Percentiles rank a stretch among this genome's conserved stretches.
Conservation (phyloP, 2,888 invertebrate genomes). For the Caenorhabditis drosophilae region DNA sequence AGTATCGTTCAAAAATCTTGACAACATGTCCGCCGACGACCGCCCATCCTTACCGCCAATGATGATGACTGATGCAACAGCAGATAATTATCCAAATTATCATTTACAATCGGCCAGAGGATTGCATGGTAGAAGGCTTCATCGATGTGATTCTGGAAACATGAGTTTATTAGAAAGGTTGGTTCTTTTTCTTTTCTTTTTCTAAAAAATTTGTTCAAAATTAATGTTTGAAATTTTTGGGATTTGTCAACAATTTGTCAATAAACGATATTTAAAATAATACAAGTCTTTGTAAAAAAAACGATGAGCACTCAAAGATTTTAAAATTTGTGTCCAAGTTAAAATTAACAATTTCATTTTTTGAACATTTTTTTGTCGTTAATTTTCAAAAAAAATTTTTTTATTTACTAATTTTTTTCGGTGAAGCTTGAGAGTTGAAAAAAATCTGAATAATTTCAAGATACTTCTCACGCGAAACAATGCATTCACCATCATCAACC, state of each 20-base stretch:
- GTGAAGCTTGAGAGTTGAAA: neutral
- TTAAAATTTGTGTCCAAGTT: too few species aligned
- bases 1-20: slow-evolving; percentile 46
- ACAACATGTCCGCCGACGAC: slow-evolving; percentile 19
- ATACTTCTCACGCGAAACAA: slow-evolving; percentile 33
- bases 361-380: neutral
- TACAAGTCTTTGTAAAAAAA: too few species aligned
- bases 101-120: slow-evolving; percentile 19
- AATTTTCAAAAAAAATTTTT: neutral
- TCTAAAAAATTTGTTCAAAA: neutral
- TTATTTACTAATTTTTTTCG: neutral
- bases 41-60: slow-evolving; percentile 9
- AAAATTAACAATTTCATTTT: too few species aligned
- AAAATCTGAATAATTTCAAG: slow-evolving; percentile 4
- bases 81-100: slow-evolving; percentile 4
- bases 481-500: slow-evolving; percentile 33
- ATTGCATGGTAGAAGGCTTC: slow-evolving; percentile 29
- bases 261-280: too few species aligned
- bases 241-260: too few species aligned
- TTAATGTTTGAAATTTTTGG: neutral
- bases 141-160: slow-evolving; percentile 33
- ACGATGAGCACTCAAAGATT: too few species aligned
- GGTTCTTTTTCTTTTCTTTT: slow-evolving; percentile 6
- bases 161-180: slow-evolving; percentile 33
- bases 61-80: neutral